Evolutionary conservation across 2,113 vertebrate genomes (phyloP).

Genomic region (Saguinus midas): DNA sequence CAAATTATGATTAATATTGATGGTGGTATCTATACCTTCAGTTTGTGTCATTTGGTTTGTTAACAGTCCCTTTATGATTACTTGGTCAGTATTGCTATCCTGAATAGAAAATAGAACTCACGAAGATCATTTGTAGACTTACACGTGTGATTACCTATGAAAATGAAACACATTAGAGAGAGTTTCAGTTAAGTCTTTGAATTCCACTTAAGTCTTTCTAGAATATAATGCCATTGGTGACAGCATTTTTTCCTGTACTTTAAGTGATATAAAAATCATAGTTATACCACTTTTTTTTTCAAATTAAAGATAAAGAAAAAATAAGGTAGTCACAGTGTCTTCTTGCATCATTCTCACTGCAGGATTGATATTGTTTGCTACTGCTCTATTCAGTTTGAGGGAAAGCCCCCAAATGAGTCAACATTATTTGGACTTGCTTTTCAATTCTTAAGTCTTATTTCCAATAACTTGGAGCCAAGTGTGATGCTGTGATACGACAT

Average conservation of each 20-base stretch:
- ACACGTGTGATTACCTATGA: background rate
- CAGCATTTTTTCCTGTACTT: background rate
- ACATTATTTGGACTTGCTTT: background rate
- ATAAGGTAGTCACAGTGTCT: background rate
- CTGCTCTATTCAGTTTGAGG: background rate
- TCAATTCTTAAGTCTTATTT: conserved; percentile 23
- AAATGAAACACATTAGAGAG: background rate
- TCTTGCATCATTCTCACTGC: background rate
- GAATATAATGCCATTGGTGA: background rate
- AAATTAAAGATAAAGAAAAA: conserved; percentile 1
- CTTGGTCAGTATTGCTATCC: background rate
- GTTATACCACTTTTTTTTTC: background rate
- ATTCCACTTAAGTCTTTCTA: background rate
- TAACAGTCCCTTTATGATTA: background rate
- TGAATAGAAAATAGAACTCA: conserved; percentile 1
- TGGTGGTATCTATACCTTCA: background rate
- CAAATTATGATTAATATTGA: background rate
- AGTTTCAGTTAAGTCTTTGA: background rate
- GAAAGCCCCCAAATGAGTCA: background rate
- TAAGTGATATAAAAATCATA: background rate
- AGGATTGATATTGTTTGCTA: background rate
- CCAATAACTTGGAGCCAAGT: background rate
- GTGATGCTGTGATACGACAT: background rate
- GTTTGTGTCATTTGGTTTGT: background rate
- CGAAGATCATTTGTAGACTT: background rate